These are phyloP conservation scores for Bombus confusus DNA, from an alignment of 1,140 invertebrate genomes.

Conservation along the genomic window DNA sequence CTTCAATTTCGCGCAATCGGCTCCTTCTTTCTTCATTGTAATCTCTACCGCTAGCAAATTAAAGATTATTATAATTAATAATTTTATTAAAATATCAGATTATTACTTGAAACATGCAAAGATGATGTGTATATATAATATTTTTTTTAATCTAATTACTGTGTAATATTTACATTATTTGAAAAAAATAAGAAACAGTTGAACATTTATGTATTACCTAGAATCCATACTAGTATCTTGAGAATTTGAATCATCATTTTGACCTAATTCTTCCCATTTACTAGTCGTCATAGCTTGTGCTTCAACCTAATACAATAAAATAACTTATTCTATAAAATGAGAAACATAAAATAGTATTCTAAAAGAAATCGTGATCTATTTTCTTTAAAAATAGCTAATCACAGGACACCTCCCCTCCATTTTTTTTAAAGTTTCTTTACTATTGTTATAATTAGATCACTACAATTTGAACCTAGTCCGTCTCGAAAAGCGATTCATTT, in stretches of 20 bases:
- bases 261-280: constrained; percentile 91
- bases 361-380: background rate
- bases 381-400: background rate
- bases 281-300: constrained; percentile 94
- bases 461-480: background rate
- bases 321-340: background rate
- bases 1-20: constrained; percentile 95
- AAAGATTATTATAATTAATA: background rate
- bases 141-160: background rate
- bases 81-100: background rate
- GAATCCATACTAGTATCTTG: constrained; percentile 81
- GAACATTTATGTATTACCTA: constrained; percentile 65
- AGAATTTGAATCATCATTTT: constrained; percentile 82
- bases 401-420: background rate
- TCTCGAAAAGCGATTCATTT: background rate
- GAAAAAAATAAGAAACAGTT: too few relatives aligned
- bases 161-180: background rate
- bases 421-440: background rate
- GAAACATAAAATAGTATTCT: background rate
- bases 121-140: background rate
- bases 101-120: background rate
- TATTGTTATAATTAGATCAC: background rate
- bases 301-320: constrained; percentile 84
- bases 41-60: constrained; percentile 77
- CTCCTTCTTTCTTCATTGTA: constrained; percentile 90